Evolutionary conservation across 2,888 invertebrate genomes (phyloP), one percentile per base, ranked within the genome.

Genomic region (Melieria picta): DNA sequence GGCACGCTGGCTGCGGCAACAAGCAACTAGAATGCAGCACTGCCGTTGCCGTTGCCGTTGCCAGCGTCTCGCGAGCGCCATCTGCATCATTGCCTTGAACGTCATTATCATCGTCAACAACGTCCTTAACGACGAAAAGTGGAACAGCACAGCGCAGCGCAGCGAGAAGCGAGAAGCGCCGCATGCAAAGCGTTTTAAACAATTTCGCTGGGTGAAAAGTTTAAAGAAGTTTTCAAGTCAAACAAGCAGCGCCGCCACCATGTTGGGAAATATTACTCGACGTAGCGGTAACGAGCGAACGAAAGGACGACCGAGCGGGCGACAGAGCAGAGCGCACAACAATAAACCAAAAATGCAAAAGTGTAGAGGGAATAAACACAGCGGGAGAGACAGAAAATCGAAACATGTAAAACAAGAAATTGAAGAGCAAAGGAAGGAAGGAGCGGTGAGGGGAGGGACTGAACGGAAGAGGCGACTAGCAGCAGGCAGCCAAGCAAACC

Each of bases 151-250:
- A 11, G 9, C 9, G 3, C 50, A 50, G 50, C 11, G 2, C 10
- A 9, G 11, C 9, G 50, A 3, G 30, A 1, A 30, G 30, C 30
- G 2, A 4, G 13, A 11, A 43, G 60, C 47, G 47, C 7, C 6
- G 45, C 43, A 13, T 43, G 50, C 50, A 13, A 42, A 68, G 42
- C 16, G 57, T 52, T 63, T 48, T 55, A 7, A 57, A 11, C 4
- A 56, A 48, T 56, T 63, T 63, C 13, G 68, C 45, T 52, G 9
- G 55, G 52, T 46, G 52, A 46, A 64, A 57, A 64, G 46, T 69
- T 69, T 11, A 4, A 10, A 50, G 58, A 70, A 70, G 55, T 65
- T 65, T 60, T 9, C 65, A 70, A 70, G 65, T 60, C 65, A 70
- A 70, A 65, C 55, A 65, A 66, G 48, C 48, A 66, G 11, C 65